These are phyloP conservation scores for Chymomyza fuscimana DNA, from an alignment of 2,888 invertebrate species.

Conservation along the genomic window DNA sequence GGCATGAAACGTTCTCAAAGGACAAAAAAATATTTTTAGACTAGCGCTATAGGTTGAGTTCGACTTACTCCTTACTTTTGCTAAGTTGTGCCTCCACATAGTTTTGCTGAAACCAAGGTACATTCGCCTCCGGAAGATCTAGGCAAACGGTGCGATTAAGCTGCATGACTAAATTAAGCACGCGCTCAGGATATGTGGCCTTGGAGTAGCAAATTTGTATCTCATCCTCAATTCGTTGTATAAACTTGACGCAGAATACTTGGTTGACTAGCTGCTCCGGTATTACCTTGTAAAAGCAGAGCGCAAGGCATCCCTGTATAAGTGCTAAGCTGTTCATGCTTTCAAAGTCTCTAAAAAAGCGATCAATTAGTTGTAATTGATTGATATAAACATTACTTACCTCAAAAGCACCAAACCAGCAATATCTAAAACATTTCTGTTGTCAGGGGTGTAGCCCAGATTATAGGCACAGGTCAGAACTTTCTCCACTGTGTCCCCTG, in stretches of 20 bases:
- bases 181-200: constrained; percentile 82
- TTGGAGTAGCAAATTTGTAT: constrained; percentile 82
- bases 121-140: constrained; percentile 83
- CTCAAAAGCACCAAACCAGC: constrained; percentile 78
- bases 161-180: constrained; percentile 82
- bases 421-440: neutral
- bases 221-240: constrained; percentile 83
- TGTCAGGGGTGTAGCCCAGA: constrained; percentile 80
- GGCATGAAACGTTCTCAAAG: constrained; percentile 47
- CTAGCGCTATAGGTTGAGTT: neutral
- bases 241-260: constrained; percentile 83
- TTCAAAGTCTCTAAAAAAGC: constrained; percentile 81
- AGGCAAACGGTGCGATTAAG: constrained; percentile 84
- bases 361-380: neutral
- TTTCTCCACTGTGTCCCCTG: constrained; percentile 81
- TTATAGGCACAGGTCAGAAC: constrained; percentile 80
- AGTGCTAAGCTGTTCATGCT: constrained; percentile 81
- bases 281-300: constrained; percentile 81
- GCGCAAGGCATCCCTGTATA: constrained; percentile 81
- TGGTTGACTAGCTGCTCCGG: constrained; percentile 81
- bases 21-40: neutral
- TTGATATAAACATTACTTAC: constrained; percentile 63
- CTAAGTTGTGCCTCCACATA: constrained; percentile 81
- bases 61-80: constrained; percentile 75
- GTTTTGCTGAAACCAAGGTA: constrained; percentile 85